Evolutionary conservation across 2,113 vertebrate genomes (phyloP).

Genomic region (Zapus hudsonius): DNA sequence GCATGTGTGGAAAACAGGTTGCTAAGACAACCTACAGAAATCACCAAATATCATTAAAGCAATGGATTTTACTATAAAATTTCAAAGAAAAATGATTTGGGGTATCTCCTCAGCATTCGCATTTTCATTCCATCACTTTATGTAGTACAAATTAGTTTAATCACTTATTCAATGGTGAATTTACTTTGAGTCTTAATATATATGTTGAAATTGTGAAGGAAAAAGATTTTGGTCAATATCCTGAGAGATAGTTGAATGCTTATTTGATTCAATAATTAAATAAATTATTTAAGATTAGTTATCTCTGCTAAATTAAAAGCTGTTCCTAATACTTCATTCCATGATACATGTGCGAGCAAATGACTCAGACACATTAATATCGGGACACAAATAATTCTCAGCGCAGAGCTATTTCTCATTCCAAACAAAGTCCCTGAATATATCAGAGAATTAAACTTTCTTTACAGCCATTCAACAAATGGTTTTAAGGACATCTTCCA

Average conservation of each 20-base stretch:
- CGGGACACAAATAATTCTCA: constrained; percentile 36
- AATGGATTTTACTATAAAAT: constrained; percentile 32
- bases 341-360: constrained; percentile 12
- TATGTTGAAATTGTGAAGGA: constrained; percentile 42
- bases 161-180: constrained; percentile 40
- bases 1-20: constrained; percentile 15
- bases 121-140: constrained; percentile 59
- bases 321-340: constrained; percentile 46
- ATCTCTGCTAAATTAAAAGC: constrained; percentile 34
- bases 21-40: constrained; percentile 59
- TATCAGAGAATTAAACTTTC: constrained; percentile 30
- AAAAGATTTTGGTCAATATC: constrained; percentile 31
- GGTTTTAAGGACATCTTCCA: constrained; percentile 24
- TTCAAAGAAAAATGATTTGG: constrained; percentile 51
- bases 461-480: not conserved
- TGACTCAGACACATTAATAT: constrained; percentile 25
- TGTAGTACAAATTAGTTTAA: constrained; percentile 19
- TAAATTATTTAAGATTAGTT: constrained; percentile 49
- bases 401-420: not conserved
- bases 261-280: constrained; percentile 36
- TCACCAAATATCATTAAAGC: constrained; percentile 50
- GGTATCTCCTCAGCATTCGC: not conserved
- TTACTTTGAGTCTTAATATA: constrained; percentile 55
- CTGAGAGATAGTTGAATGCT: not conserved
- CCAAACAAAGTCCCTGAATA: constrained; percentile 15